Evolutionary conservation across 2,113 vertebrate species (phyloP).

Genomic region (Alligator sinensis): DNA sequence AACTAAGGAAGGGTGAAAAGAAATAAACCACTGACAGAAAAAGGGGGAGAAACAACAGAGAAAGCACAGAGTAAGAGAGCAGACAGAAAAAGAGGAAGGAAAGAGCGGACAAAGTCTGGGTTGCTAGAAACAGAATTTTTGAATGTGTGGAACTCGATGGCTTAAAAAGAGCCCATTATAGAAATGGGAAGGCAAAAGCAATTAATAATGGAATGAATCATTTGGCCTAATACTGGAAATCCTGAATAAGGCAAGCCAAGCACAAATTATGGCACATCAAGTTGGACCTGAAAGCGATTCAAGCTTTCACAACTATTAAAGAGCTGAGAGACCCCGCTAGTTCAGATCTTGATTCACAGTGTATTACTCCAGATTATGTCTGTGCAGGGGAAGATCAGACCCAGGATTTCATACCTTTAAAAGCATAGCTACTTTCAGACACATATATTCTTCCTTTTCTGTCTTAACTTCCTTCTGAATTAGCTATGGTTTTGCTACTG

Average conservation of each 20-base stretch:
- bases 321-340: not conserved
- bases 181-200: conserved; percentile 61
- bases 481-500: not conserved
- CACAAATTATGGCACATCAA: conserved; percentile 53
- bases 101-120: not conserved
- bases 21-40: not conserved
- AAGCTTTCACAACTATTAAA: not conserved
- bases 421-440: not conserved
- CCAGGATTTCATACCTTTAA: not conserved
- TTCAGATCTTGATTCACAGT: not conserved
- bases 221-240: conserved; percentile 59
- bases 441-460: not conserved
- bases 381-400: not conserved
- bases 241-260: conserved; percentile 42
- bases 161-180: conserved; percentile 59
- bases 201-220: conserved; percentile 67
- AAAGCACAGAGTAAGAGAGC: not conserved
- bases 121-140: conserved; percentile 37
- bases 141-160: conserved; percentile 2
- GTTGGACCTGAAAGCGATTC: conserved; percentile 14
- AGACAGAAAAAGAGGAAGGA: not conserved
- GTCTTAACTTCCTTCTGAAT: not conserved
- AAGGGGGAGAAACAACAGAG: not conserved
- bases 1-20: not conserved
- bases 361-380: not conserved